Conservation (phyloP, 2,888 invertebrate genomes). For the Colletes collaris region DNA sequence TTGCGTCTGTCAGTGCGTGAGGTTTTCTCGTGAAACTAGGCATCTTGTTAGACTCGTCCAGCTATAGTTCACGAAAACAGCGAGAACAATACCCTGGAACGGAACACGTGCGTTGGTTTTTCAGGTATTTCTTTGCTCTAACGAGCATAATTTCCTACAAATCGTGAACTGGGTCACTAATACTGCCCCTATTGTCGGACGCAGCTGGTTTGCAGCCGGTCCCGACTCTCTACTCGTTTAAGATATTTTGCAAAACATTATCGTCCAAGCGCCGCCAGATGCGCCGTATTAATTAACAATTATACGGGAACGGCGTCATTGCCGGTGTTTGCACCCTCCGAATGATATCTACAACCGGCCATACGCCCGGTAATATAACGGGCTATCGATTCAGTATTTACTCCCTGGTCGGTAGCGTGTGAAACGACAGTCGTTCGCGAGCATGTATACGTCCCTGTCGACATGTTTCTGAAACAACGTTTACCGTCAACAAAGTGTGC, state of each 20-base stretch:
- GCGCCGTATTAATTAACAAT: conserved; percentile 55
- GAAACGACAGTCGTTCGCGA: conserved; percentile 54
- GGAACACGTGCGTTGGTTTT: background rate
- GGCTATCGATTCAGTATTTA: conserved; percentile 56
- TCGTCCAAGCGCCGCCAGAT: conserved; percentile 46
- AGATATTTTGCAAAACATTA: conserved; percentile 57
- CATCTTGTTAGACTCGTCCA: too few relatives aligned
- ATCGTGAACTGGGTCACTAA: conserved; percentile 11
- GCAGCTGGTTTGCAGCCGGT: conserved; percentile 30
- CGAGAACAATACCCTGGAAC: too few relatives aligned
- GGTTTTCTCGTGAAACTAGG: too few relatives aligned
- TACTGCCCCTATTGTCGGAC: conserved; percentile 6
- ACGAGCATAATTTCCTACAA: conserved; percentile 18
- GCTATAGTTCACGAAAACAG: too few relatives aligned
- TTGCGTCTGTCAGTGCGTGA: too few relatives aligned
- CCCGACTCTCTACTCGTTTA: conserved; percentile 34
- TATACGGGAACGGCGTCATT: conserved; percentile 38
- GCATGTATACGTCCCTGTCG: conserved; percentile 27
- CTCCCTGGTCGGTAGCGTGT: conserved; percentile 44
- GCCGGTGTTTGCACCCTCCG: conserved; percentile 16
- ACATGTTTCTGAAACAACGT: conserved; percentile 59
- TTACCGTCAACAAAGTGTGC: conserved; percentile 47
- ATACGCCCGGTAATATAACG: conserved; percentile 36
- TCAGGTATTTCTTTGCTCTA: background rate
- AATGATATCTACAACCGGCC: conserved; percentile 52